These are phyloP conservation scores for Drosophila greeni DNA, from an alignment of 2,888 invertebrate genomes.

Conservation along the genomic window DNA sequence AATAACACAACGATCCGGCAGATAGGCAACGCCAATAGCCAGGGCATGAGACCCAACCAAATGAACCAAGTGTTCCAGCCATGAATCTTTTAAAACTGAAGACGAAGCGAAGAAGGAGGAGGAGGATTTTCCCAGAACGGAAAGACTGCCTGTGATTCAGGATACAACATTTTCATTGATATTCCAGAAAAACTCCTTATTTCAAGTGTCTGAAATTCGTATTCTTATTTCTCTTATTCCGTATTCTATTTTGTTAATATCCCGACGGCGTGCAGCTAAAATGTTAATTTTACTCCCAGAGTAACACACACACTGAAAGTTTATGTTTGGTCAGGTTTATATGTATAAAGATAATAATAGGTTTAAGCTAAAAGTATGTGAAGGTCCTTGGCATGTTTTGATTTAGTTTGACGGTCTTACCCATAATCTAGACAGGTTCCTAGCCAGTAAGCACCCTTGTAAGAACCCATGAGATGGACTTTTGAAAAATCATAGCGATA, in stretches of 20 bases:
- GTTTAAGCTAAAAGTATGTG: background rate
- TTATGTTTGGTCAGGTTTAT: conserved; percentile 1
- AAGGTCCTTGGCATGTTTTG: conserved; percentile 3
- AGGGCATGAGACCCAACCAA: conserved; percentile 59
- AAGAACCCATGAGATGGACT: conserved; percentile 52
- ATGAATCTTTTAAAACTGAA: conserved; percentile 36
- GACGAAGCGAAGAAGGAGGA: background rate
- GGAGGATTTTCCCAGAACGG: conserved; percentile 6
- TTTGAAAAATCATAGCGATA: conserved; percentile 25
- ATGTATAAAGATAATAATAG: conserved; percentile 31
- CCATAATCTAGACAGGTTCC: conserved; percentile 7
- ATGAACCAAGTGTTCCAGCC: conserved; percentile 56
- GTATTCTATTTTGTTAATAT: background rate
- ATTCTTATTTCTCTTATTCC: background rate
- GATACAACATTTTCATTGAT: conserved; percentile 22
- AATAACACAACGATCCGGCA: conserved; percentile 35
- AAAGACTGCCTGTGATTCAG: conserved; percentile 34
- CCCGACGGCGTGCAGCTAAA: conserved; percentile 1
- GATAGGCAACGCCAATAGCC: conserved; percentile 39
- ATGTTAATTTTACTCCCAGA: conserved; percentile 8
- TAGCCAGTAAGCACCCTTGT: conserved; percentile 24
- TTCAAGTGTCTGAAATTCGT: conserved; percentile 1
- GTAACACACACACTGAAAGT: conserved; percentile 8
- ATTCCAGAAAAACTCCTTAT: conserved; percentile 30
- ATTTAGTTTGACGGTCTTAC: conserved; percentile 3